Evolutionary conservation across 1,140 invertebrate genomes (phyloP).

Genomic region (Bradynema listronoti): DNA sequence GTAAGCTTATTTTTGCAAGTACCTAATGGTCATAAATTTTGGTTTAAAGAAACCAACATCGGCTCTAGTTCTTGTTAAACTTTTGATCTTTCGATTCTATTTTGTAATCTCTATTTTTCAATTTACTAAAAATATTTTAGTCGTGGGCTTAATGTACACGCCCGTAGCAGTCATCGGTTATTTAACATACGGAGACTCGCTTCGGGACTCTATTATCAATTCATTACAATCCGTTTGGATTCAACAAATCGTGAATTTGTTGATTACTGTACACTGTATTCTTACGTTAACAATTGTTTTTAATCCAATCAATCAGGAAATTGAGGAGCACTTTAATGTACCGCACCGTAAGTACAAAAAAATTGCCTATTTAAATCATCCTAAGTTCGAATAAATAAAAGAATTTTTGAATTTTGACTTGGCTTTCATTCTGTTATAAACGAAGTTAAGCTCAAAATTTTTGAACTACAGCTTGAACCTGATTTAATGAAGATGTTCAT

Average conservation of each 20-base stretch:
- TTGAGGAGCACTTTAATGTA: conserved; percentile 49
- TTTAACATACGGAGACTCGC: conserved; percentile 46
- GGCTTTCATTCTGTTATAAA: no score
- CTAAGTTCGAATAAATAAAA: not conserved
- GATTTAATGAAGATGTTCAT: no score
- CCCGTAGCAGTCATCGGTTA: conserved; percentile 51
- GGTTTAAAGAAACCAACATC: no score
- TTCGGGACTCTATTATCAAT: conserved; percentile 52
- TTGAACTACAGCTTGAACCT: no score
- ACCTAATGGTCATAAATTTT: no score
- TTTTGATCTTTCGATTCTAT: no score
- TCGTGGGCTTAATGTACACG: conserved; percentile 21
- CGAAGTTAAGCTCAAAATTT: no score
- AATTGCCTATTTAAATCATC: not conserved
- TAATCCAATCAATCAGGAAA: conserved; percentile 53
- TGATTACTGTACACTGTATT: conserved; percentile 50
- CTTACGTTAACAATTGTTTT: conserved; percentile 53
- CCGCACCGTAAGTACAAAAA: conserved; percentile 40
- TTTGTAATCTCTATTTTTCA: conserved; percentile 11
- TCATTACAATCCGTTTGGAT: conserved; percentile 49
- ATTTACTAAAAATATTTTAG: conserved; percentile 20
- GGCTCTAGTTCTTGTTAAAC: no score
- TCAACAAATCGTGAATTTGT: conserved; percentile 41
- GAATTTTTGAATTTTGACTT: no score
- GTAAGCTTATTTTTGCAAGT: conserved; percentile 6